A percentile compares a stretch with the other conserved stretches of the same genome.
phyloP scores from a whole-genome alignment of 2,888 invertebrate species.

The Galeruca laticollis region DNA sequence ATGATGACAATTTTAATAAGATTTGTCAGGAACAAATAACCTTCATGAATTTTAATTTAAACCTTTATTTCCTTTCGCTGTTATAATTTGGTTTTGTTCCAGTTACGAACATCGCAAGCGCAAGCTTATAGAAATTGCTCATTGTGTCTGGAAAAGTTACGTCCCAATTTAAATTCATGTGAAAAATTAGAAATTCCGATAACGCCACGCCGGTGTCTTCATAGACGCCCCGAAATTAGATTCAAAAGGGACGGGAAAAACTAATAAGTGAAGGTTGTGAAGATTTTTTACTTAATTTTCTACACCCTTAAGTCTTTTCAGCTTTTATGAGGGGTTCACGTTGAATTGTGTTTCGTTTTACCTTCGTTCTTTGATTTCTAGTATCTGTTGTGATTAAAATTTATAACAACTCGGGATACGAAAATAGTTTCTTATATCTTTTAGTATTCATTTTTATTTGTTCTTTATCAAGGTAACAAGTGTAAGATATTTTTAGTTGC shows the following conservation, averaged over 20 bases:
- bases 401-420: too few species aligned
- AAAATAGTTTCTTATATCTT: too few species aligned
- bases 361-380: too few species aligned
- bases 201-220: constrained; percentile 8
- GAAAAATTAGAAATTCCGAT: constrained; percentile 35
- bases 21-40: constrained; percentile 23
- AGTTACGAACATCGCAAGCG: constrained; percentile 6
- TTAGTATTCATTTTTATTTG: too few species aligned
- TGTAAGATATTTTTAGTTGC: too few species aligned
- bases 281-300: too few species aligned
- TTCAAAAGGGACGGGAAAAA: background rate
- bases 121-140: constrained; percentile 31
- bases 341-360: too few species aligned
- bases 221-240: constrained; percentile 6
- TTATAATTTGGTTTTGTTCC: constrained; percentile 10
- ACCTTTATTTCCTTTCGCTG: constrained; percentile 19
- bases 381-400: too few species aligned
- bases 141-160: constrained; percentile 33
- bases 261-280: too few species aligned
- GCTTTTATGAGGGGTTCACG: too few species aligned
- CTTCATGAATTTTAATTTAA: constrained; percentile 29
- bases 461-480: too few species aligned
- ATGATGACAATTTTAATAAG: background rate
- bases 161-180: constrained; percentile 36
- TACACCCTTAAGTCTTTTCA: too few species aligned